phyloP scores from a whole-genome alignment of 1,140 invertebrate species.

The Rhyzopertha dominica region DNA sequence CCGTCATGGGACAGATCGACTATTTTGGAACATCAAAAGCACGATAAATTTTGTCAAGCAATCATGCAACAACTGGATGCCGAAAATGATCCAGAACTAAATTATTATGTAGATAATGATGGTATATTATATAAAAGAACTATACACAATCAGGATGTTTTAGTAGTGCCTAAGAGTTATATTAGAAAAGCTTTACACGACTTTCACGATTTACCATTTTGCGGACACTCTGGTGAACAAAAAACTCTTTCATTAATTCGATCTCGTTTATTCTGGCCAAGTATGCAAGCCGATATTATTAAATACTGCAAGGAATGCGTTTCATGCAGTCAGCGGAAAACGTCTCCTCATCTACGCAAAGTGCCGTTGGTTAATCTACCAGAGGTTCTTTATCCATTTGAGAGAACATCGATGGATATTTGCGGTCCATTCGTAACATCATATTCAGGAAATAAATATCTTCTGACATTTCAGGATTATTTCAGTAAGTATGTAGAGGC shows the following conservation, averaged over 20 bases:
- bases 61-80: no score
- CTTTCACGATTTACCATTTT: constrained; percentile 7
- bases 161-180: constrained; percentile 4
- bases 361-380: neutral
- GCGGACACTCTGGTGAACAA: constrained; percentile 5
- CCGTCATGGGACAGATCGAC: no score
- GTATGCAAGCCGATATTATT: constrained; percentile 5
- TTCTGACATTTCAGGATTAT: constrained; percentile 10
- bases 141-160: neutral
- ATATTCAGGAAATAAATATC: constrained; percentile 5
- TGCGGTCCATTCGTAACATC: constrained; percentile 3
- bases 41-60: no score
- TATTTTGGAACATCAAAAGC: no score
- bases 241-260: constrained; percentile 1
- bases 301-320: constrained; percentile 11
- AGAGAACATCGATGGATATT: constrained; percentile 7
- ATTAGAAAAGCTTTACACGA: constrained; percentile 1
- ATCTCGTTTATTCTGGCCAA: neutral
- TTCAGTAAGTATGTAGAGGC: constrained; percentile 11
- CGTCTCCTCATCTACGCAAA: neutral
- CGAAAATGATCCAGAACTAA: no score
- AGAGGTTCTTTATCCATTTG: neutral
- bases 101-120: constrained; percentile 3
- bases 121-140: constrained; percentile 1
- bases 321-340: constrained; percentile 3